Evolutionary conservation across 2,113 vertebrate species (phyloP).

Genomic region (Eidolon helvum): DNA sequence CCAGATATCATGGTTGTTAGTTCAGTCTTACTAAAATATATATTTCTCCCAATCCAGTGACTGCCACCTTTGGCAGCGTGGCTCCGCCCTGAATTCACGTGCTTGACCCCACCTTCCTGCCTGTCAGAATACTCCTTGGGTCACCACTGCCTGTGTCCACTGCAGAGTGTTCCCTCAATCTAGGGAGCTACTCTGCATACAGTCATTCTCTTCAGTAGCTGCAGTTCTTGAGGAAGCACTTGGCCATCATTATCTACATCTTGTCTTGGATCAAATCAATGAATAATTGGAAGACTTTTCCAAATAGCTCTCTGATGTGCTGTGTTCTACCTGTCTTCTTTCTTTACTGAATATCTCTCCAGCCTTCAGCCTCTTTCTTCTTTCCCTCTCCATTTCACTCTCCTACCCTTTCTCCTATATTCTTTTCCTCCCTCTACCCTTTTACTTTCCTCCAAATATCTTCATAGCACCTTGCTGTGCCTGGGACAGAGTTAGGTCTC

Average conservation of each 20-base stretch:
- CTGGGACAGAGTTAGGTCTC: neutral
- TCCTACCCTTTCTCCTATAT: neutral
- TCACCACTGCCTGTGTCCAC: neutral
- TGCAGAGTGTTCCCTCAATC: neutral
- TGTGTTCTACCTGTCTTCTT: neutral
- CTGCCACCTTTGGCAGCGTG: neutral
- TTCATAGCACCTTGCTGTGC: neutral
- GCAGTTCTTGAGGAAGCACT: neutral
- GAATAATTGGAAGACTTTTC: neutral
- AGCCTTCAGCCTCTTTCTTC: neutral
- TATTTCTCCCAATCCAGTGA: neutral
- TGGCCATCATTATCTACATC: neutral
- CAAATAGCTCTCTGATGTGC: neutral
- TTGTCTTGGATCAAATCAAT: neutral
- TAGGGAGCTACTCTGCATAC: neutral
- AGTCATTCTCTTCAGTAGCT: neutral
- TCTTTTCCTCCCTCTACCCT: neutral
- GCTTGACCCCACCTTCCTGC: neutral
- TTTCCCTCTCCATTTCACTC: accelerated
- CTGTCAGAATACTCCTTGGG: neutral
- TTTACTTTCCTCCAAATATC: neutral
- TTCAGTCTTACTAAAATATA: neutral
- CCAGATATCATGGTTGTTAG: neutral
- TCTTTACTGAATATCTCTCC: neutral
- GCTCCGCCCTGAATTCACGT: neutral